phyloP scores from a whole-genome alignment of 1,140 invertebrate species.

The Arion vulgaris region DNA sequence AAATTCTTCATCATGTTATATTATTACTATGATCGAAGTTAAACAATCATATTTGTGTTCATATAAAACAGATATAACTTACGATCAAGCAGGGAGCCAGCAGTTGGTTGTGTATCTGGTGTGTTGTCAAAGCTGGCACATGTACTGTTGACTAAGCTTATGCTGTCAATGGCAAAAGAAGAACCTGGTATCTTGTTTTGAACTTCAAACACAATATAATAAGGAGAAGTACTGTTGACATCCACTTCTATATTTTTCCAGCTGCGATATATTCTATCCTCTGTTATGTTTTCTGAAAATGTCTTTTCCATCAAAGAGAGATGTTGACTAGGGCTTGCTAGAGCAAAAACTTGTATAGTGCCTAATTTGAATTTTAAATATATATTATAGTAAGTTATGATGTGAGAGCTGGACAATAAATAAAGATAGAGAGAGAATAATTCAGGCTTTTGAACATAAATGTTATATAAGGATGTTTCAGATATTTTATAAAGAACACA shows the following conservation, averaged over 20 bases:
- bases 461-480: too few relatives aligned
- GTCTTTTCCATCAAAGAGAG: neutral
- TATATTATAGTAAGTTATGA: neutral
- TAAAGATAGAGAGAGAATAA: too few relatives aligned
- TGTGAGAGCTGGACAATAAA: too few relatives aligned
- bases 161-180: neutral
- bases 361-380: neutral
- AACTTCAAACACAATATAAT: neutral
- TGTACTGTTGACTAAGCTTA: neutral
- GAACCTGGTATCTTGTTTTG: neutral
- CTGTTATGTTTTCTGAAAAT: neutral
- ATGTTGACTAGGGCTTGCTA: neutral
- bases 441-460: too few relatives aligned
- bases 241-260: conserved; percentile 1
- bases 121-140: neutral
- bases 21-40: too few relatives aligned
- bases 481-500: too few relatives aligned
- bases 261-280: neutral
- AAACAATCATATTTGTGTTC: too few relatives aligned
- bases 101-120: neutral
- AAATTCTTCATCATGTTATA: too few relatives aligned
- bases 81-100: neutral
- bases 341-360: neutral
- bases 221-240: neutral
- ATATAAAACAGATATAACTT: neutral